Evolutionary conservation across 2,113 vertebrate genomes (phyloP), one percentile per base, ranked within the genome.

Genomic region (Choloepus hoffmanni): DNA sequence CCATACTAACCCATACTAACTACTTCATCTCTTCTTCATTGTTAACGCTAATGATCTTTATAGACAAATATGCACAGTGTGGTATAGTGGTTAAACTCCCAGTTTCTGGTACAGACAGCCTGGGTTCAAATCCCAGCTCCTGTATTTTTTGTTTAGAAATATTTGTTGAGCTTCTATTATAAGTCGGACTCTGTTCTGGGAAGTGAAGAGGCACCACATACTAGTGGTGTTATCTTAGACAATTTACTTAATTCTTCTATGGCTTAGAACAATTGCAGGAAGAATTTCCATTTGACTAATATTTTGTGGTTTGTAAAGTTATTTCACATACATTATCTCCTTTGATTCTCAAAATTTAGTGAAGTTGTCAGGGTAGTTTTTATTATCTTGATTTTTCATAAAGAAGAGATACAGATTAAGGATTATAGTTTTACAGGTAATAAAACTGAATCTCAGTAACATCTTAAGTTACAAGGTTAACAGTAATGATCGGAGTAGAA

Each of bases 381-480:
- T 83, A 74, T 40, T 77, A 26, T 65, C 60, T 60, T 82, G 43
- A 21, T 77, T 92, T 92, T 87, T 83, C 40, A 65, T 45, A 85
- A 55, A 63, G 43, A 74, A 74, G 55, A 67, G 70, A 18, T 5
- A 78, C 48, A 62, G 48, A 50, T 50, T 60, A 68, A 19, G 76
- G 53, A 62, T 60, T 50, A 81, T 82, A 79, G 94, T 68, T 94
- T 97, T 84, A 77, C 12, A 92, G 53, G 85, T 30, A 63, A 70
- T 67, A 70, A 81, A 90, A 79, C 40, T 53, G 76, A 62, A 76
- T 85, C 55, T 67, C 18, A 48, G 36, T 53, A 68, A 45, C 24
- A 53, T 55, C 11, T 9, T 74, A 62, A 10, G 33, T 83, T 14
- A 26, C 62, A 70, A 92, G 40, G 48, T 81, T 55, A 67, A 36